Evolutionary conservation across 2,797 vertebrate genomes (phyloP), one percentile per base, ranked within the genome.

Genomic region (Trachurus trachurus): DNA sequence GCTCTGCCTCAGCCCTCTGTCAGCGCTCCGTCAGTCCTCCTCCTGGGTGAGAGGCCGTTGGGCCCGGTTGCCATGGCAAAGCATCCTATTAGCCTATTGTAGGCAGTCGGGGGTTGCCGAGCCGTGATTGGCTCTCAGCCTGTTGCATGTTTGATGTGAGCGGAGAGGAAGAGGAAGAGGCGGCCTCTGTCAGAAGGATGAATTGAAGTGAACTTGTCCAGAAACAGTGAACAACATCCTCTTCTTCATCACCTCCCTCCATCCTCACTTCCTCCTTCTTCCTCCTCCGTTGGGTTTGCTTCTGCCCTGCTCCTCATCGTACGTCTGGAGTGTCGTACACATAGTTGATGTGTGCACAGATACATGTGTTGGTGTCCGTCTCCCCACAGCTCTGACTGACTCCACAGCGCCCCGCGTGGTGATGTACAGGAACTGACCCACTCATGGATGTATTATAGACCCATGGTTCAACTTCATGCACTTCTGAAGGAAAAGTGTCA

Each of bases 1-100:
- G 31, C 39, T 40, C 40, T 42, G 11, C 13, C 11, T 45, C 44
- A 16, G 44, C 44, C 44, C 44, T 13, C 62, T 1, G 21, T 39
- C 52, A 15, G 42, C 42, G 16, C 42, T 6, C 12, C 13, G 42
- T 44, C 42, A 5, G 13, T 15, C 42, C 42, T 44, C 40, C 3
- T n/a, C 74, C 34, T 40, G n/a, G 58, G 57, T 73, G 58, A 68
- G 58, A 58, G 66, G 59, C 52, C 50, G 72, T 39, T 50, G 70
- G 70, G 66, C 71, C 71, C 1, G 44, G 83, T 85, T 66, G 69
- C 80, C 73, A 82, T 71, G 61, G 76, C 5, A 57, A 82, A 26
- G 73, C 70, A 80, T 86, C 76, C 73, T 62, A 66, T 71, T 71
- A 67, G 73, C 66, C 68, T 80, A 82, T 82, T 85, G 82, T 85